These are phyloP conservation scores for Macroramphosus scolopax DNA, from an alignment of 2,797 vertebrate genomes.

Conservation along the genomic window DNA sequence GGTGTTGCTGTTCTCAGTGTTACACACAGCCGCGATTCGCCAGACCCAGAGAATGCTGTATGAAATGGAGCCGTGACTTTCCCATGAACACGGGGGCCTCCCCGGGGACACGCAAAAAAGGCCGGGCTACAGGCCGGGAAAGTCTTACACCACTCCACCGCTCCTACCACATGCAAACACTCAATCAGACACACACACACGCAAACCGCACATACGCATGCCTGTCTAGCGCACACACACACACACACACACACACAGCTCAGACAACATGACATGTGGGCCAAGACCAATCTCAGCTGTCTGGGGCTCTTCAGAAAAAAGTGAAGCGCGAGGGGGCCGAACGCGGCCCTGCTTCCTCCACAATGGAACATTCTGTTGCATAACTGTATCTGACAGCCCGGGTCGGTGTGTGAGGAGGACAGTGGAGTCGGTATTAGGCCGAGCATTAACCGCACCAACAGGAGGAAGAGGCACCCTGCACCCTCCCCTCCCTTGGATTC, in stretches of 20 bases:
- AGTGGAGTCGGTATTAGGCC: conserved; percentile 24
- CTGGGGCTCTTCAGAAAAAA: conserved; percentile 38
- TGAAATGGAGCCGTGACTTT: conserved; percentile 75
- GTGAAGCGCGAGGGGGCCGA: conserved; percentile 33
- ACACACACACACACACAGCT: conserved; percentile 25
- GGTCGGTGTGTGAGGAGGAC: conserved; percentile 27
- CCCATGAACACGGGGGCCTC: conserved; percentile 75
- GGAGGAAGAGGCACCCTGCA: conserved; percentile 16
- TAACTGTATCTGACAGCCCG: conserved; percentile 47
- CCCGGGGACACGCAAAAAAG: conserved; percentile 53
- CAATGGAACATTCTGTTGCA: conserved; percentile 40
- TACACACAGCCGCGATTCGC: conserved; percentile 34
- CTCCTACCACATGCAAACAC: conserved; percentile 54
- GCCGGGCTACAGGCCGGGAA: conserved; percentile 55
- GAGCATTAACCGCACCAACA: conserved; percentile 34
- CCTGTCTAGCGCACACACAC: conserved; percentile 1
- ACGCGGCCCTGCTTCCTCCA: conserved; percentile 28
- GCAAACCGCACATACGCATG: conserved; percentile 21
- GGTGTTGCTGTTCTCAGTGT: conserved; percentile 48
- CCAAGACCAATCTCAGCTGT: conserved; percentile 58
- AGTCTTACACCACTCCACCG: conserved; percentile 50
- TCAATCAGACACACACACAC: no score
- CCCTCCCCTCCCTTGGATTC: conserved; percentile 24
- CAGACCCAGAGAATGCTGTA: conserved; percentile 61
- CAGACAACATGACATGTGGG: conserved; percentile 46